Evolutionary conservation across 2,113 vertebrate species (phyloP).

Genomic region (Melanotaenia duboulayi): DNA sequence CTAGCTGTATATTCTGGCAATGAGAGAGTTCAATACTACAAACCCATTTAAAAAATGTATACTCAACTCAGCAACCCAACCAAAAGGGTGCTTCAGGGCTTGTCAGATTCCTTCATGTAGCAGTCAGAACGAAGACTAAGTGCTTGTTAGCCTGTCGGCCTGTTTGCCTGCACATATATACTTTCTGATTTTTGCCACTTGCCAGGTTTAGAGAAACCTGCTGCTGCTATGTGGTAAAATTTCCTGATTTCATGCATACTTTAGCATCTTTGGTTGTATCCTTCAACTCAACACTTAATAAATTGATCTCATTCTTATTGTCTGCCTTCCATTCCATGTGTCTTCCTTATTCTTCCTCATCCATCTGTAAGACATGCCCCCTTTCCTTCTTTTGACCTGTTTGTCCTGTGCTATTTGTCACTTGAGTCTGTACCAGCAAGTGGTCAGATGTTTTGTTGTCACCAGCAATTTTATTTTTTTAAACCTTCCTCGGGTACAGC

Average conservation of each 20-base stretch:
- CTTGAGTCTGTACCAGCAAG: background rate
- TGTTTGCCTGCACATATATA: conserved; percentile 13
- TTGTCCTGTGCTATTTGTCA: background rate
- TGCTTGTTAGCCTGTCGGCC: conserved; percentile 11
- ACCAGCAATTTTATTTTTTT: background rate
- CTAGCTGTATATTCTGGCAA: background rate
- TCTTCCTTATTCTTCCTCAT: background rate
- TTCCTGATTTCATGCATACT: background rate
- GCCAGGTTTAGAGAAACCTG: background rate
- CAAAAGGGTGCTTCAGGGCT: conserved; percentile 25
- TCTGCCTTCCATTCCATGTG: background rate
- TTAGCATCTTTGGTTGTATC: conserved; percentile 2
- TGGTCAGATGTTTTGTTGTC: background rate
- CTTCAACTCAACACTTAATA: background rate
- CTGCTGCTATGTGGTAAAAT: conserved; percentile 11
- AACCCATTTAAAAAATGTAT: background rate
- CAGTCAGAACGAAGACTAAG: background rate
- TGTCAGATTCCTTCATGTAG: conserved; percentile 12
- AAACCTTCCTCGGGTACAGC: too few relatives aligned
- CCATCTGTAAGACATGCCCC: conserved; percentile 6
- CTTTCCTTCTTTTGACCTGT: background rate
- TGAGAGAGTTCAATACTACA: background rate
- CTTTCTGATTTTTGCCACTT: conserved; percentile 5
- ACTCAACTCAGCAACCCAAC: conserved; percentile 13
- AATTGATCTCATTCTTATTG: background rate